Evolutionary conservation across 2,113 vertebrate genomes (phyloP).

Genomic region (Triplophysa rosa): DNA sequence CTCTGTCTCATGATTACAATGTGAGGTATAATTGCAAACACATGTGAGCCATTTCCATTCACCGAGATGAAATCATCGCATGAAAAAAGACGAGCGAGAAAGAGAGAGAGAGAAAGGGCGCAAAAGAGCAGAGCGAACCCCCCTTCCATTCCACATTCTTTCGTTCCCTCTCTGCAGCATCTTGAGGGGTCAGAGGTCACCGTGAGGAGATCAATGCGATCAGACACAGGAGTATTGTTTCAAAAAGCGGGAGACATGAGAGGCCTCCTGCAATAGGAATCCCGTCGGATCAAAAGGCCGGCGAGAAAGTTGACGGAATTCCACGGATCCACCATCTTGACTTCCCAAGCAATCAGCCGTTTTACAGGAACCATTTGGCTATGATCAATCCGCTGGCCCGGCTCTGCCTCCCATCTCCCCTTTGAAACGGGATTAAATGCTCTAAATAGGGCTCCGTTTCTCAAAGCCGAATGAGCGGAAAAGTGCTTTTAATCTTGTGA

Average conservation of each 20-base stretch:
- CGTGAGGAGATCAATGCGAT: constrained; percentile 54
- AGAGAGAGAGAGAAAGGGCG: constrained; percentile 32
- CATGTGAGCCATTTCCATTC: constrained; percentile 54
- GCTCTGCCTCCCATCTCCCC: constrained; percentile 43
- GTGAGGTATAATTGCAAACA: constrained; percentile 59
- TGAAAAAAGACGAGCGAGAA: constrained; percentile 43
- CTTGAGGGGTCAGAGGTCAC: constrained; percentile 57
- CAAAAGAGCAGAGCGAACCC: constrained; percentile 28
- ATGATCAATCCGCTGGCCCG: constrained; percentile 51
- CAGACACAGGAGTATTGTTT: constrained; percentile 61
- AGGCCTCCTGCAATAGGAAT: constrained; percentile 45
- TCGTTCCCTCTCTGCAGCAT: constrained; percentile 51
- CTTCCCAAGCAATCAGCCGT: constrained; percentile 53
- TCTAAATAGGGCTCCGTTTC: constrained; percentile 48
- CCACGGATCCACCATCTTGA: constrained; percentile 53
- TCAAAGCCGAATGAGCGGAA: constrained; percentile 45
- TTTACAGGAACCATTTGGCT: constrained; percentile 57
- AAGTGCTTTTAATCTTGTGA: constrained; percentile 59
- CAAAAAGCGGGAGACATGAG: constrained; percentile 56
- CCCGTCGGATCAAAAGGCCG: constrained; percentile 52
- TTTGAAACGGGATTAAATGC: constrained; percentile 54
- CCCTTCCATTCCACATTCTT: constrained; percentile 47
- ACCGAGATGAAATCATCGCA: constrained; percentile 53
- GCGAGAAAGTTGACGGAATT: constrained; percentile 54
- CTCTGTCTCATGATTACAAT: constrained; percentile 48